Percentiles rank a stretch among this genome's conserved stretches.
Evolutionary conservation across 2,113 vertebrate genomes (phyloP).

Genomic region (Rafetus swinhoei): DNA sequence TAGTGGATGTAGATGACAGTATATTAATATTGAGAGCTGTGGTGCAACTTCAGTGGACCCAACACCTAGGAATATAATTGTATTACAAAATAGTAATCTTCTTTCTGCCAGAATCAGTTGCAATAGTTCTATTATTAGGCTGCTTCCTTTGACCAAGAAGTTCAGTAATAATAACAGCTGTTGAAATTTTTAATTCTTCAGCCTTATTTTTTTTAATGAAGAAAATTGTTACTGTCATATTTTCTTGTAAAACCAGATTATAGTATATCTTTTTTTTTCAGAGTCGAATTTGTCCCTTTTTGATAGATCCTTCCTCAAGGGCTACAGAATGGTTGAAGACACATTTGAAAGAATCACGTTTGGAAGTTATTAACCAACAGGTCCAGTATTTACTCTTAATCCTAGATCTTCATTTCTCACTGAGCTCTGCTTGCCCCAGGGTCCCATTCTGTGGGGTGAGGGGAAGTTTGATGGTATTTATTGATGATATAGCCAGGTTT

Average conservation of each 20-base stretch:
- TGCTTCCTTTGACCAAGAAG: not conserved
- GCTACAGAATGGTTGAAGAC: constrained; percentile 94
- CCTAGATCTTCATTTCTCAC: not conserved
- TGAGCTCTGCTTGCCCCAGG: not conserved
- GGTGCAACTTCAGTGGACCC: not conserved
- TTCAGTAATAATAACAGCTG: not conserved
- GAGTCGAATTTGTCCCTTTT: constrained; percentile 94
- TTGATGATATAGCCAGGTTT: not conserved
- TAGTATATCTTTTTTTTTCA: constrained; percentile 46
- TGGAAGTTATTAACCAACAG: constrained; percentile 97
- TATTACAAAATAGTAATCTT: not conserved
- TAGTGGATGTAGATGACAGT: not conserved
- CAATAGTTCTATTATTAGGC: not conserved
- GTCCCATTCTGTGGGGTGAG: not conserved
- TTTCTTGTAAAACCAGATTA: constrained; percentile 15
- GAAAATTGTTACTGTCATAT: not conserved
- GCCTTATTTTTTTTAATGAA: not conserved
- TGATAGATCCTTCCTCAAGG: constrained; percentile 94
- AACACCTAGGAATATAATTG: not conserved
- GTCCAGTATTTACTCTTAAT: constrained; percentile 66
- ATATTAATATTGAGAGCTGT: not conserved
- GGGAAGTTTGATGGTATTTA: not conserved
- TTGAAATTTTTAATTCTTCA: fast-evolving
- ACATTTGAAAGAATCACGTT: constrained; percentile 89
- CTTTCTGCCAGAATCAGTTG: not conserved